Evolutionary conservation across 64 coral and sea anemone genomes (phyloP), one percentile per base, ranked within the genome.

Genomic region (Anthopleura sola): DNA sequence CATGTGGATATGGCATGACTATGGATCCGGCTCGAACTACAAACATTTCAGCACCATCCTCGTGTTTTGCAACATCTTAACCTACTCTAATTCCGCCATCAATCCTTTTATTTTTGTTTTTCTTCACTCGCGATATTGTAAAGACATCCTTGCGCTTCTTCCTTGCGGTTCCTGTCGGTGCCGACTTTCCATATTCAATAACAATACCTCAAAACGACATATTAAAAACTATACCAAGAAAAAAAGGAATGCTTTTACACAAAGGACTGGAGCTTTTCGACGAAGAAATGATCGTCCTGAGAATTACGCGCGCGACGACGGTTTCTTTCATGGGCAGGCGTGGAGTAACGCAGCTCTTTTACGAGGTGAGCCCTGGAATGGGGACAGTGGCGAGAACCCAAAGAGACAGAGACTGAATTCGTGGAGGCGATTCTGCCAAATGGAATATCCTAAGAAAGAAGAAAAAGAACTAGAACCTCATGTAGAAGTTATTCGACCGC

Each of bases 101-200:
- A 97, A 97, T 47, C 94, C 94, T 47, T 97, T 97, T 18, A 93
- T 97, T 40, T 97, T 97, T 66, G 90, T 97, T 16, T 97, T 93
- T 56, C 84, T 97, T 17, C 94, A 97, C 60, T 83, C 48, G 31
- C 87, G 87, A 21, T 97, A 97, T 32, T 97, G 94, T 60, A 89
- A 82, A 55, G 94, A 86, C 49, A 88, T 95, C 33, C 83, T 91
- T 32, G 77, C 26, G n/a, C 19, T 40, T 36, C 11, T 90, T 44
- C 29, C 36, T 6, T 83, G 39, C 50, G 47, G 36, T 86, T 4
- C 76, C 48, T 80, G 76, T 40, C 5, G 21, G 60, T 16, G 20
- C 0, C 23, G 29, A 71, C 66, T 71, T 12, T 71, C 10, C 28
- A 34, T 34, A 16, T 66, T 26, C 6, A 68, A 1, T 14, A 71